These are phyloP conservation scores for Microcebus murinus DNA, from an alignment of 2,113 vertebrate genomes.

Conservation along the genomic window DNA sequence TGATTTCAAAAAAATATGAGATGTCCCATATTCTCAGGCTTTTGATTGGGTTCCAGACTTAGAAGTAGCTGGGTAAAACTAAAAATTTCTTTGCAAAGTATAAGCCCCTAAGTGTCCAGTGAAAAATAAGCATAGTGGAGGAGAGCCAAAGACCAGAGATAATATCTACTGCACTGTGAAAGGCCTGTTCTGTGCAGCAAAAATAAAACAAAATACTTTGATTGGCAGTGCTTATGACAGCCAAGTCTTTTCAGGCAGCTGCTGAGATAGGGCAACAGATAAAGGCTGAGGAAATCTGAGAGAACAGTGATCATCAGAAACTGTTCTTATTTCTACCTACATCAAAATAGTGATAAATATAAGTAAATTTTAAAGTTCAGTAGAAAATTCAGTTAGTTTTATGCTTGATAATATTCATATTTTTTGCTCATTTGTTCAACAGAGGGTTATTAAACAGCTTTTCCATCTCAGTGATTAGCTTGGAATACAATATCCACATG, in stretches of 20 bases:
- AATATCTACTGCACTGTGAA: background rate
- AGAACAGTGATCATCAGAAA: background rate
- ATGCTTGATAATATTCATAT: background rate
- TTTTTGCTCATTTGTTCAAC: background rate
- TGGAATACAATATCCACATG: background rate
- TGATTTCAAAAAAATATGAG: background rate
- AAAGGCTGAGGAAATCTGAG: background rate
- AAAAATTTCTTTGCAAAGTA: conserved; percentile 13
- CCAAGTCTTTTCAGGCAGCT: background rate
- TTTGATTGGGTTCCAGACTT: background rate
- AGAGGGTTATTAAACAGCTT: background rate
- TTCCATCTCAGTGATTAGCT: background rate
- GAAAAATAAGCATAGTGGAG: conserved; percentile 35
- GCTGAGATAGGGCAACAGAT: background rate
- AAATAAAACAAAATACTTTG: conserved; percentile 29
- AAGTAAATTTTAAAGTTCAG: background rate
- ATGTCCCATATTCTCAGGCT: background rate
- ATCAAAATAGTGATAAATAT: background rate
- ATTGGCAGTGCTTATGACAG: background rate
- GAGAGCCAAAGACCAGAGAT: conserved; percentile 55
- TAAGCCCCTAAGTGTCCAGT: background rate
- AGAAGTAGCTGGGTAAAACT: background rate
- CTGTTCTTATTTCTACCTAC: background rate
- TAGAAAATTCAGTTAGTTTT: background rate
- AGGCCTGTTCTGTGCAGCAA: conserved; percentile 44